Conservation (phyloP, 2,888 invertebrate genomes). For the Rhorus exstirpatorius region DNA sequence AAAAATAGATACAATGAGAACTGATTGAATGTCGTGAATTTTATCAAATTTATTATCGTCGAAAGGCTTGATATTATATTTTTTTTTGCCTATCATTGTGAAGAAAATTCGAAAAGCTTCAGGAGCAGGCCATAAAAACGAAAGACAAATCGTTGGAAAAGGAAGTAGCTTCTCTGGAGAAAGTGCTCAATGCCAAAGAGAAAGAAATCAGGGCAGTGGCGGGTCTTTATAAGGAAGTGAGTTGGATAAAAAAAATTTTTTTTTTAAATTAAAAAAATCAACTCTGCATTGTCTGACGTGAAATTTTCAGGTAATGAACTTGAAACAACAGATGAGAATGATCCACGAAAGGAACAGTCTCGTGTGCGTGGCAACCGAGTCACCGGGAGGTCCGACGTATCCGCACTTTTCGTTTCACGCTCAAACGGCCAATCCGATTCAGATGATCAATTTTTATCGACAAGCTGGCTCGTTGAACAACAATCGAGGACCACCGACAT, state of each 20-base stretch:
- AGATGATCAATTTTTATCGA: constrained; percentile 46
- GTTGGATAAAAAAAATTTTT: constrained; percentile 28
- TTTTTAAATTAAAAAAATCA: constrained; percentile 4
- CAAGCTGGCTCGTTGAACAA: constrained; percentile 25
- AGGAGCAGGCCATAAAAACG: constrained; percentile 74
- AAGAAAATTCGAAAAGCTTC: constrained; percentile 81
- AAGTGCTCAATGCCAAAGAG: constrained; percentile 79
- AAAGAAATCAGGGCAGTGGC: constrained; percentile 82
- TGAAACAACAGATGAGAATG: constrained; percentile 81
- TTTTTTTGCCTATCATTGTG: too few species aligned
- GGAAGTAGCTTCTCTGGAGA: constrained; percentile 78
- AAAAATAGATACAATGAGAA: too few species aligned
- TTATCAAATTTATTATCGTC: too few species aligned
- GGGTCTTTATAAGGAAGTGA: constrained; percentile 82
- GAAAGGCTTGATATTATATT: too few species aligned
- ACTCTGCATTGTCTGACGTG: constrained; percentile 2
- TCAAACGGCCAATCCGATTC: constrained; percentile 60
- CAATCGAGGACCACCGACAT: constrained; percentile 75
- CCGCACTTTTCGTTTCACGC: constrained; percentile 50
- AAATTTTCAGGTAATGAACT: constrained; percentile 77
- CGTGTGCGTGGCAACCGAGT: constrained; percentile 79
- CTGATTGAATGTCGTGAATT: too few species aligned
- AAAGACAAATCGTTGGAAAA: constrained; percentile 75
- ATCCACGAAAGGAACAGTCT: constrained; percentile 80
- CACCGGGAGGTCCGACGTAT: constrained; percentile 53